Base-by-base conservation (phyloP, 2,888 invertebrate species). In the Rotaria magnacalcarata region DNA sequence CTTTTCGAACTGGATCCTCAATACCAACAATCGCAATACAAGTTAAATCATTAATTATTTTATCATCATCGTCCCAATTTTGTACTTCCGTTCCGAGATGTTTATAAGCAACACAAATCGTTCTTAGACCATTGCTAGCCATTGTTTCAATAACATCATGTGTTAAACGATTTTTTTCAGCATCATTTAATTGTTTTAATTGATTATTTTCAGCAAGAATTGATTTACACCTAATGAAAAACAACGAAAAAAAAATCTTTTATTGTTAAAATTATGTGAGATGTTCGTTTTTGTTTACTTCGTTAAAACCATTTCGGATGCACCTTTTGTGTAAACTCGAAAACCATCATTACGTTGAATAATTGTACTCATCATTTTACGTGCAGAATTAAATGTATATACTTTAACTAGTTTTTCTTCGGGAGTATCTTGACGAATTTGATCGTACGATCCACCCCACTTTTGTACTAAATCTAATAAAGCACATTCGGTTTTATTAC, bases 401-500 rank as follows among this genome's bases (percentile, higher is more conserved):
- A 92, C 91, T 88, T 88, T 87, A 86, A 90, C 91, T 87, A 98
- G 94, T 87, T 94, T 94, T 91, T 97, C 96, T 92, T 97, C 97
- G 3, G 97, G 95, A 90, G 94, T 93, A 89, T 95, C 94, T 90
- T 97, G 96, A 86, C 99, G 94, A 87, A 97, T 93, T 1, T 94
- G 93, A 91, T 97, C 96, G 93, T 97, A 98, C 91, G 94, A 95
- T 92, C 96, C 95, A 86, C 96, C 95, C 87, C 99, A 92, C 85
- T 94, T 95, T 3, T 85, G 43, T 88, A 95, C 91, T 92, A 98
- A 98, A 87, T 98, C 98, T 88, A 99, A 93, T 87, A 99, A 93
- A 85, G 98, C 94, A 93, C 99, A 99, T 92, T 99, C 99, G 75
- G 99, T 99, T 93, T 99, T 99, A 93, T 99, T 99, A 89, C 99